These are phyloP conservation scores for Thermophis baileyi DNA, from an alignment of 2,113 vertebrate species.

Conservation along the genomic window DNA sequence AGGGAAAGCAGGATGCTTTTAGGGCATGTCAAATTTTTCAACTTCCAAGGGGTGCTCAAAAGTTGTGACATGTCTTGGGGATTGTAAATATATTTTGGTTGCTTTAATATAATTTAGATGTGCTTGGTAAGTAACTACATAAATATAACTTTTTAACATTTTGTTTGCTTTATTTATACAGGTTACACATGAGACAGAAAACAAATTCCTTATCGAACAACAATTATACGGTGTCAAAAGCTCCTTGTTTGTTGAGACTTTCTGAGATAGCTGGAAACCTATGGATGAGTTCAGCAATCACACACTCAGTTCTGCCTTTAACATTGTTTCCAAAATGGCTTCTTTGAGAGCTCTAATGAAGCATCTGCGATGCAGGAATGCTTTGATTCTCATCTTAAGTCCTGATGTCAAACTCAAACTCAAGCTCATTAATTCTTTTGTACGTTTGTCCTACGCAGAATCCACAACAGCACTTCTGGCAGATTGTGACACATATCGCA, in stretches of 20 bases:
- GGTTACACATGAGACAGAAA: neutral
- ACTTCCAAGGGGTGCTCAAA: no score
- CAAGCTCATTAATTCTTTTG: neutral
- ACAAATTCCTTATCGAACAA: neutral
- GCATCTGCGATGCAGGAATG: neutral
- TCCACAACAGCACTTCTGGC: neutral
- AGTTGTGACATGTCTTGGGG: no score
- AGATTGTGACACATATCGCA: neutral
- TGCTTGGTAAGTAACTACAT: no score
- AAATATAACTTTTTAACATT: no score
- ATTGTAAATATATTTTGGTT: no score
- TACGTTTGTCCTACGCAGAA: neutral
- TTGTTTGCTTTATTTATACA: no score
- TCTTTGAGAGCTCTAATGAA: neutral
- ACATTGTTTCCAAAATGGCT: neutral
- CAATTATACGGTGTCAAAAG: neutral
- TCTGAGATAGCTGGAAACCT: neutral
- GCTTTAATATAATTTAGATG: no score
- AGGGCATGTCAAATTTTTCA: no score
- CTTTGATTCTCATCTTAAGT: neutral
- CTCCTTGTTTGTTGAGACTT: neutral
- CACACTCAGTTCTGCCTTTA: neutral
- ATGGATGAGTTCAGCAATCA: neutral
- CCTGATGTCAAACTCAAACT: neutral
- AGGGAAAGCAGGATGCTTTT: neutral